phyloP scores from a whole-genome alignment of 23 tunicate species.

The Phallusia fumigata region DNA sequence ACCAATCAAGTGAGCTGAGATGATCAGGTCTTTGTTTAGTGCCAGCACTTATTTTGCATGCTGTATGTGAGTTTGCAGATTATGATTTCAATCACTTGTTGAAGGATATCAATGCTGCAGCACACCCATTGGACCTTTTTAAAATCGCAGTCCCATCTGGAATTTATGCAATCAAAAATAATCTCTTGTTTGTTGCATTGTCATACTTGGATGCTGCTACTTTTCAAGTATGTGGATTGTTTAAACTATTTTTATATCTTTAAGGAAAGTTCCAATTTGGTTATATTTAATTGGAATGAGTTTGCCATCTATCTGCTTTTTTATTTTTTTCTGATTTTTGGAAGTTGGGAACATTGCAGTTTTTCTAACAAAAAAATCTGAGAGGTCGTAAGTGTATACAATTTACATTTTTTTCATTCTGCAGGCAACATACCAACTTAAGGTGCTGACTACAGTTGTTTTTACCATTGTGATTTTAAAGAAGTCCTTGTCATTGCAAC shows the following conservation, averaged over 20 bases:
- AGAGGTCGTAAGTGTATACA: too few relatives aligned
- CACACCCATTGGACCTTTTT: constrained; percentile 39
- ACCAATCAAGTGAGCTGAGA: constrained; percentile 44
- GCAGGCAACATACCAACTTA: constrained; percentile 80
- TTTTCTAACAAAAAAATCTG: too few relatives aligned
- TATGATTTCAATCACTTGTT: constrained; percentile 4
- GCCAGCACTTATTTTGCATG: too few relatives aligned
- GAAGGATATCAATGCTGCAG: constrained; percentile 20
- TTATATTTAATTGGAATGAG: too few relatives aligned
- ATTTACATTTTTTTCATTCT: not conserved
- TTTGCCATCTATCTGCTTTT: too few relatives aligned
- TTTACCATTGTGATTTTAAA: constrained; percentile 63
- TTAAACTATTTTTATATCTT: too few relatives aligned
- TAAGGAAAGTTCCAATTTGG: too few relatives aligned
- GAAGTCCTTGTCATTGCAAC: constrained; percentile 24
- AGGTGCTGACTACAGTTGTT: constrained; percentile 75
- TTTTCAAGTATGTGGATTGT: constrained; percentile 42
- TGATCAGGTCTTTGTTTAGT: too few relatives aligned
- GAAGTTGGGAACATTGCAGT: too few relatives aligned
- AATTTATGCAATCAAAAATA: constrained; percentile 86
- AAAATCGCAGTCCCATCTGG: constrained; percentile 80
- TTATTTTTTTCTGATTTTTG: too few relatives aligned
- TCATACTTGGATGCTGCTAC: constrained; percentile 83
- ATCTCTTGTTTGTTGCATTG: constrained; percentile 72
- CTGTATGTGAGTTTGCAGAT: too few relatives aligned